These are phyloP conservation scores for Paracyclopina nana DNA, from an alignment of 1,140 invertebrate species.

Conservation along the genomic window DNA sequence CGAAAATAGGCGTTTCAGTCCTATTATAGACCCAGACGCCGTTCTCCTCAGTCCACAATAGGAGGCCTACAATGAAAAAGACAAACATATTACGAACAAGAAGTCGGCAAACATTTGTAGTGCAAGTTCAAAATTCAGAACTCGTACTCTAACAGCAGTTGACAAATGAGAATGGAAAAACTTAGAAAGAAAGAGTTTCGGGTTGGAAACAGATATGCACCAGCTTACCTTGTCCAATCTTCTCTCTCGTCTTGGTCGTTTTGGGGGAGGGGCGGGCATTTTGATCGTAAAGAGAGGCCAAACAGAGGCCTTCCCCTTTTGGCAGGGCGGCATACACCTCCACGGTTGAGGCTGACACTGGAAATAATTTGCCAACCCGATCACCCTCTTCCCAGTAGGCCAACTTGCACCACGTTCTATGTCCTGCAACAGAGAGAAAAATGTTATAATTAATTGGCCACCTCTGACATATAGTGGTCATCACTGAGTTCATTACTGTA, in stretches of 20 bases:
- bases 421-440: too few relatives aligned
- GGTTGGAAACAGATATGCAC: too few relatives aligned
- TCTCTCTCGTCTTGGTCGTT: neutral
- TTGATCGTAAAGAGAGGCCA: neutral
- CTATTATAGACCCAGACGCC: slow-evolving; percentile 1
- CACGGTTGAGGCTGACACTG: neutral
- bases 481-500: too few relatives aligned
- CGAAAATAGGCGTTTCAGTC: neutral
- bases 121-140: too few relatives aligned
- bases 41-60: neutral
- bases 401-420: neutral
- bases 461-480: too few relatives aligned
- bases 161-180: neutral
- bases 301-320: neutral
- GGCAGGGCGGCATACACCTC: neutral
- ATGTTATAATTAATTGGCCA: too few relatives aligned
- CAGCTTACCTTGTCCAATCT: neutral
- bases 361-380: neutral
- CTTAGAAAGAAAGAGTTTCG: neutral
- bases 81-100: too few relatives aligned
- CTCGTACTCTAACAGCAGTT: too few relatives aligned
- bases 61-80: neutral
- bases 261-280: neutral
- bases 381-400: neutral
- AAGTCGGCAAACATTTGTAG: too few relatives aligned